Conservation (phyloP, 2,888 invertebrate genomes). For the Drosophila meridiana region DNA sequence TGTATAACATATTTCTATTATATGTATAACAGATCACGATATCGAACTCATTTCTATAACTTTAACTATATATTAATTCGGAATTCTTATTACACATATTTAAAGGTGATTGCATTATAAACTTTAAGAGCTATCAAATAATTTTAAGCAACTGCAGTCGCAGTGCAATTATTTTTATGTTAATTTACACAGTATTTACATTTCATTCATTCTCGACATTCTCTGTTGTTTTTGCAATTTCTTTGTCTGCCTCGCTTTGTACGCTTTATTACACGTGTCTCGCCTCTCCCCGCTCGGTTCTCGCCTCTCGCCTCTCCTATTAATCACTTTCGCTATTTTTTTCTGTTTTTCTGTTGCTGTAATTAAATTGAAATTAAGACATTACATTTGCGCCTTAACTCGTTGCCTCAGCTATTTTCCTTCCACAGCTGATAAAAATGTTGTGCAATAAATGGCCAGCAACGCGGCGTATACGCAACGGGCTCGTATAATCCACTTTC, state of each 20-base stretch:
- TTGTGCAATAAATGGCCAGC: constrained; percentile 20
- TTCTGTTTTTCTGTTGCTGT: constrained; percentile 33
- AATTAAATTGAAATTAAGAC: constrained; percentile 66
- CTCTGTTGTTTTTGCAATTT: neutral
- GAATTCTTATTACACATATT: neutral
- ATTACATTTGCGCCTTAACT: constrained; percentile 21
- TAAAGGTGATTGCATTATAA: neutral
- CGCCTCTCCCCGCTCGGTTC: neutral
- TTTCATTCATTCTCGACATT: constrained; percentile 1
- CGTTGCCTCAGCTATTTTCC: neutral
- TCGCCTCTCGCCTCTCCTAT: neutral
- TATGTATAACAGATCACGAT: neutral
- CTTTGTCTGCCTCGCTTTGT: constrained; percentile 2
- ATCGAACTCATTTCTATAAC: no score
- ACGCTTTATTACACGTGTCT: constrained; percentile 7
- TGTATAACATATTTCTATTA: neutral
- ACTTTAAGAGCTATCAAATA: no score
- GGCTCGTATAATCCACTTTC: constrained; percentile 19
- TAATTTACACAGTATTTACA: neutral
- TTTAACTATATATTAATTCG: neutral
- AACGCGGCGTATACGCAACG: constrained; percentile 26
- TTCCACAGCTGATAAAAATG: constrained; percentile 3
- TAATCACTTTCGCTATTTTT: constrained; percentile 12
- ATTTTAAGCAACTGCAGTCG: neutral
- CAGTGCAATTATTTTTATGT: neutral